Evolutionary conservation across 2,888 invertebrate genomes (phyloP), one percentile per base, ranked within the genome.

Genomic region (Spilosoma lubricipeda): DNA sequence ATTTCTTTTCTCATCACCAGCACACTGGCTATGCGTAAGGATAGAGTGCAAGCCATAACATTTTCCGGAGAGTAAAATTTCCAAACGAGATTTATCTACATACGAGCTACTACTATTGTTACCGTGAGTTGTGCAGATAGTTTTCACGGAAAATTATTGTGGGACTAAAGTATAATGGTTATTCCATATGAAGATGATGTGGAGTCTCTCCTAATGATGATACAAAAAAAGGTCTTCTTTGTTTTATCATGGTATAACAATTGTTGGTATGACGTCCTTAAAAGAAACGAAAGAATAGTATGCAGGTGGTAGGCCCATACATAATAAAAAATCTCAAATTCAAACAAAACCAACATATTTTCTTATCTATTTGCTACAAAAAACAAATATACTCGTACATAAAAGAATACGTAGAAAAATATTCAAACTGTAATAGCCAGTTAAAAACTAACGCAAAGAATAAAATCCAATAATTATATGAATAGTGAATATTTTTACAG

Each of bases 401-500:
- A 1, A 63, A 63, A 4, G 27, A 18, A 4, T 59, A 59, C 15
- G 59, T 59, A 13, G 15, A 15, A 30, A 2, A 15, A 23, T 11
- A 11, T 15, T 63, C 5, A 18, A 15, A 30, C 15, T 18, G 7
- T 15, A 30, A 18, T 8, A 5, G 15, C 15, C 15, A 18, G 15
- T 18, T 15, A 30, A 63, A 63, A 63, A 30, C 5, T 27, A 15
- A 63, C 30, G 18, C 18, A 3, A 15, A 3, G 7, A 5, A 63
- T 63, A 4, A 73, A 78, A 65, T 65, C 67, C 79, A 79, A 81
- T 76, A 77, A 82, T 83, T 74, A 82, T 77, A 78, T 76, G 74
- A 77, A 82, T 80, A 73, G 74, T 45, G 82, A 78, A 86, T 86
- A 84, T 86, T 79, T 84, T 82, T 82, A 78, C 79, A 84, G 81